Base-by-base conservation (phyloP, 2,113 vertebrate genomes). In the Ptilonorhynchus violaceus region DNA sequence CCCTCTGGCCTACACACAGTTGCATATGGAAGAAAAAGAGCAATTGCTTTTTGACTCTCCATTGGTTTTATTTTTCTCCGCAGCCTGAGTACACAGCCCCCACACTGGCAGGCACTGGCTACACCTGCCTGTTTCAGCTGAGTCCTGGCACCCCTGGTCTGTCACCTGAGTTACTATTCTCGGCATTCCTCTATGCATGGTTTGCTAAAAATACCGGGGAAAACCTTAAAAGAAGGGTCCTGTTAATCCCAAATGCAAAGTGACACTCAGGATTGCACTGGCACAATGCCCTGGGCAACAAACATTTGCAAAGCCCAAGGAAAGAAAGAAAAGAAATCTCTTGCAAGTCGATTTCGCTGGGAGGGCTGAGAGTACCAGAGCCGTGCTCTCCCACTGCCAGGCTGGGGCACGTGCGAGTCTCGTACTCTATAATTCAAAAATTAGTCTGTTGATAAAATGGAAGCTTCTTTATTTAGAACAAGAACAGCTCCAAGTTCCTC, bases 391-490 rank as follows among this genome's bases (percentile, higher is more conserved):
- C 75, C 39, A 10, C 6, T 88, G 93, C 92, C 85, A 81, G 76
- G 33, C 88, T 91, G 64, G 62, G 69, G 85, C 93, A 95, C n/a
- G 24, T 92, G 93, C 1, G 0, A 76, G 67, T 35, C 66, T 80
- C 18, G 0, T 16, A 64, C 35, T 49, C 79, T 28, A 13, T 77
- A 95, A 92, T 60, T 92, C 74, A 89, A 81, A 89, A 92, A 89
- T 68, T 64, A 78, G 15, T 30, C 73, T 85, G 92, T 68, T 93
- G 93, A 91, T 96, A 94, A 86, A 88, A 64, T 56, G 80, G 81
- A 72, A 84, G 49, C 66, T 70, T 31, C 93, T 94, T 95, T 92
- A 92, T 92, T 96, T 93, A 96, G 92, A 96, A 66, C 72, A 74
- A 75, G 72, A 88, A 60, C 8, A 2, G 53, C 68, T 96, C 93